Base-by-base conservation (phyloP, 1,140 invertebrate species). In the Cryptotermes secundus region DNA sequence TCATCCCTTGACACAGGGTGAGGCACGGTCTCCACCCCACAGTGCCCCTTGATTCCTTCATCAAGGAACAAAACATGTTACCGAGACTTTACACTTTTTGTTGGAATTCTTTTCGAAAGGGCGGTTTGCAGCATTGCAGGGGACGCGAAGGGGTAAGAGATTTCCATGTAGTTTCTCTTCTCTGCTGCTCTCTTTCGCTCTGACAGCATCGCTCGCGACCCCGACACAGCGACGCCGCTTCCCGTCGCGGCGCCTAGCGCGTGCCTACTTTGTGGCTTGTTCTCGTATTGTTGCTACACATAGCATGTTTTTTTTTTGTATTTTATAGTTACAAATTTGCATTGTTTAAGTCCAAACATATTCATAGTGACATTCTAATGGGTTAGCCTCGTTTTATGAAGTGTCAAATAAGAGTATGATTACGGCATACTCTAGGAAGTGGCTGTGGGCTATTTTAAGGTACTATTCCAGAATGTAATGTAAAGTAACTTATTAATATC, bases 171-270 rank as follows among this genome's bases (percentile, higher is more conserved):
- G 59, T 72, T 72, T 7, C 59, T 72, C 59, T 31, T 31, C 59
- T 72, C 59, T 72, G 7, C 31, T 72, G 26, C 26, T 72, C 59
- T 72, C 59, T 72, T 72, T 31, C 59, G n/a, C n/a, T 72, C 59
- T 72, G n/a, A 72, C 59, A 72, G 59, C 59, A 31, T 72, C 59
- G 59, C 59, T 72, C 59, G 59, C n/a, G 59, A 72, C 59, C 59
- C 59, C 59, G 59, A 72, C 59, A n/a, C 9, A 72, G 26, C n/a
- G 59, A 72, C 59, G 59, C 59, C 59, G 31, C 59, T 31, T 9
- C n/a, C 7, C 59, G 59, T 72, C 59, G 59, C 59, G 59, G n/a
- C 59, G 59, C 59, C 59, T 10, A 72, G 59, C 59, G 59, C 59
- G 59, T 72, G 59, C 59, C n/a, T n/a, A 14, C 26, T 6, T 72